Conservation (phyloP, 2,113 vertebrate genomes). For the Cairina moschata region DNA sequence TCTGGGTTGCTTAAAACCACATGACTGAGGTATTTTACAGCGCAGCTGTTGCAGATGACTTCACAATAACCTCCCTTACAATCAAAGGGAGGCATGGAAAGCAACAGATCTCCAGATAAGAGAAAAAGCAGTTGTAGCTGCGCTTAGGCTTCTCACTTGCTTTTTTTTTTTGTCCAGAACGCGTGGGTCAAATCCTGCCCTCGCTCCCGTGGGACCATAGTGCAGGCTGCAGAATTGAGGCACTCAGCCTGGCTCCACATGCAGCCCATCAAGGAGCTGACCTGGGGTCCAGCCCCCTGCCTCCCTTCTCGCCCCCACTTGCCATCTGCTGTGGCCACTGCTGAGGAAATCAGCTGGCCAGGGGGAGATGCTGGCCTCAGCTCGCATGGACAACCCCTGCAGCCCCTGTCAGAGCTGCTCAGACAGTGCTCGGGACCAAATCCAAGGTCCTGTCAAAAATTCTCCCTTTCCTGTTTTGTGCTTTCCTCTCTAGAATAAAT, state of each 20-base stretch:
- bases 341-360: neutral
- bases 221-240: neutral
- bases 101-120: neutral
- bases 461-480: neutral
- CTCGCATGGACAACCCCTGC: neutral
- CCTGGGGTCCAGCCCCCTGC: neutral
- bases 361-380: neutral
- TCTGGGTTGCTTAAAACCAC: neutral
- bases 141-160: neutral
- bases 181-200: neutral
- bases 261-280: neutral
- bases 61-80: neutral
- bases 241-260: neutral
- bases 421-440: neutral
- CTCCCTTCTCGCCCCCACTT: neutral
- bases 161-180: neutral
- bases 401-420: fast-evolving
- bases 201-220: fast-evolving
- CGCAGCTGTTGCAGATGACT: neutral
- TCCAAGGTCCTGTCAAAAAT: neutral
- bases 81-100: neutral
- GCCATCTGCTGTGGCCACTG: neutral
- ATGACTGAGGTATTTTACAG: conserved; percentile 5
- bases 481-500: neutral
- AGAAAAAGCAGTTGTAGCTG: neutral